Evolutionary conservation across 2,797 vertebrate genomes (phyloP).

Genomic region (Acipenser oxyrinchus): DNA sequence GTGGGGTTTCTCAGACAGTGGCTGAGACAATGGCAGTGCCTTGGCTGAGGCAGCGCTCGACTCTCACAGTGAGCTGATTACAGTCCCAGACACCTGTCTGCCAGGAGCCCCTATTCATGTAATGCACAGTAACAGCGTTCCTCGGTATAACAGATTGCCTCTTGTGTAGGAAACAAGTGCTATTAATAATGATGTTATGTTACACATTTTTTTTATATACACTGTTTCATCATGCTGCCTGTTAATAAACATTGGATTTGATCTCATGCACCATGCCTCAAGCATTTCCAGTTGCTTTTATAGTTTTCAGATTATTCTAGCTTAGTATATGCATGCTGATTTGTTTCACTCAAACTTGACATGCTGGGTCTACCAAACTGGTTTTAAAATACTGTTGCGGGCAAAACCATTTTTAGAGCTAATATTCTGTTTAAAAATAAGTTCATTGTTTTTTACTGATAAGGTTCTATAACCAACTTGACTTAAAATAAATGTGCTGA

Average conservation of each 20-base stretch:
- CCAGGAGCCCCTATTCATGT: not conserved
- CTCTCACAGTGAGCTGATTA: too few species aligned
- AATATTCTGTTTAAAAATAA: conserved; percentile 29
- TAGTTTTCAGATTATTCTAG: not conserved
- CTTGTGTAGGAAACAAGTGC: not conserved
- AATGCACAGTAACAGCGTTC: not conserved
- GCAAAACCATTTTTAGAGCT: conserved; percentile 18
- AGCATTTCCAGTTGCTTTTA: not conserved
- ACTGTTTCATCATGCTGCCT: conserved; percentile 1
- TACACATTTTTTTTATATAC: not conserved
- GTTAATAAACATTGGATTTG: not conserved
- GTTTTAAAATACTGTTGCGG: not conserved
- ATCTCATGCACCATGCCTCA: conserved; percentile 1
- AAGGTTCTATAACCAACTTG: not conserved
- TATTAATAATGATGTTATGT: not conserved
- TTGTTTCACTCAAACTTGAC: not conserved
- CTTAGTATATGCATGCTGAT: conserved; percentile 4
- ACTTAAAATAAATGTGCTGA: too few species aligned
- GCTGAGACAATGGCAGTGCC: too few species aligned
- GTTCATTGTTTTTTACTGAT: conserved; percentile 38
- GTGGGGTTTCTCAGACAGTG: too few species aligned
- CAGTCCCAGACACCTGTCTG: not conserved
- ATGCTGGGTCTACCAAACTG: conserved; percentile 1
- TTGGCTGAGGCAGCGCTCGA: too few species aligned
- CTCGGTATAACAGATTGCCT: not conserved